Base-by-base conservation (phyloP, 92 coral and sea anemone species). In the Palythoa caribaeorum region DNA sequence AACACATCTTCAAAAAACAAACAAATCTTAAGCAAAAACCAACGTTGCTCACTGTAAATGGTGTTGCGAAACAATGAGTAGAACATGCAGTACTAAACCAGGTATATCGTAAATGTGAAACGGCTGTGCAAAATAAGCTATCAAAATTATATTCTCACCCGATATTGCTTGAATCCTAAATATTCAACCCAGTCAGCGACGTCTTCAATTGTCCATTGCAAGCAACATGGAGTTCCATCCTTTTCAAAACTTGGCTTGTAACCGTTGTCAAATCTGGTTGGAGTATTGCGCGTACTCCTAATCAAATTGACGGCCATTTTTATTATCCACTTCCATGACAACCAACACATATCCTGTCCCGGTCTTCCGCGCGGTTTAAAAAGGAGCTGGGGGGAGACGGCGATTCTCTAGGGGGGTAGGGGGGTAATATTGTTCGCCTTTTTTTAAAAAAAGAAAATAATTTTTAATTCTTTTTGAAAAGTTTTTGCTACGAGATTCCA, bases 131-230 rank as follows among this genome's bases (percentile, higher is more conserved):
- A 35, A 63, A n/a, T 28, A 35, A 28, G 28, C 28, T 20, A 53
- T 1, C 16, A 39, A 79, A 72, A 72, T 28, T 28, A 72, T 72
- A 47, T 28, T 6, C 69, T 66, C 89, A 97, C 99, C 93, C 98
- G 92, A 71, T 97, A 97, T 84, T 97, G 96, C 36, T 88, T 69
- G 85, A 94, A 95, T 14, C 98, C 99, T 52, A 97, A 88, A 89
- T 91, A 89, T 38, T 94, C 97, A 35, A 97, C 91, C 99, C 99
- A 97, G 47, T 97, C 99, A 35, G 99, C 98, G n/a, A 97, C 99
- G 53, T 97, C 99, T 40, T 95, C 96, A 2, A 90, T 84, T 71
- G 79, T 92, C 99, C 99, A 97, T 15, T 73, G 73, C 9, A 97
- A 86, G 87, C 99, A 97, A 51, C 85, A 74, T 71, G 99, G 99